These are phyloP conservation scores for Rhimphoctona megacephalus DNA, from an alignment of 2,888 invertebrate species.

Conservation along the genomic window DNA sequence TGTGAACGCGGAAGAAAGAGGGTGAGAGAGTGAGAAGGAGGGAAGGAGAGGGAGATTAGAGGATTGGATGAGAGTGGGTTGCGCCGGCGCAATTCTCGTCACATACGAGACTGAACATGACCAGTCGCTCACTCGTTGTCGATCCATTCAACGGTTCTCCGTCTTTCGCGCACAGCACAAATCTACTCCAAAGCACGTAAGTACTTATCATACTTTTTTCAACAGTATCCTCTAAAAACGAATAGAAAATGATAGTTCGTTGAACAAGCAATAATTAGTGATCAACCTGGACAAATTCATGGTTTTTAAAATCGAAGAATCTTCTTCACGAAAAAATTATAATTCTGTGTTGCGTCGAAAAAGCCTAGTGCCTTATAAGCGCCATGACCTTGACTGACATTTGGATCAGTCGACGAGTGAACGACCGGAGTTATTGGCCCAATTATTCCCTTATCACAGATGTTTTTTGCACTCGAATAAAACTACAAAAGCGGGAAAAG, in stretches of 20 bases:
- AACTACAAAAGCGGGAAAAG: background rate
- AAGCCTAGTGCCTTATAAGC: conserved; percentile 15
- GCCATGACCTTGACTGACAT: conserved; percentile 81
- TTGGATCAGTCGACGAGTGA: conserved; percentile 54
- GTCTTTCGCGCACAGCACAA: conserved; percentile 61
- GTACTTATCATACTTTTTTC: conserved; percentile 63
- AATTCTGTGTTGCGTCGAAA: conserved; percentile 1
- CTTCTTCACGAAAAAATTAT: background rate
- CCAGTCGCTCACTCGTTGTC: conserved; percentile 75
- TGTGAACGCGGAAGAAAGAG: background rate
- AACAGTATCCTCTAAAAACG: conserved; percentile 1
- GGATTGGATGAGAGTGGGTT: conserved; percentile 34
- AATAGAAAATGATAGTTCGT: conserved; percentile 3
- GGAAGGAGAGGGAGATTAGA: conserved; percentile 4
- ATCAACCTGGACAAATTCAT: background rate
- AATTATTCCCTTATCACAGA: background rate
- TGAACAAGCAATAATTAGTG: background rate
- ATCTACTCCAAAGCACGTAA: conserved; percentile 73
- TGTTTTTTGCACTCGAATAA: background rate
- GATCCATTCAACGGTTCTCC: conserved; percentile 71
- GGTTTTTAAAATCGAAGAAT: background rate
- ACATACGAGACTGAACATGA: conserved; percentile 74
- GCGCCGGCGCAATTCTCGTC: conserved; percentile 73
- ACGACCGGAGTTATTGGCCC: background rate
- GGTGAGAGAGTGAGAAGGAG: conserved; percentile 5